phyloP scores from a whole-genome alignment of 2,113 vertebrate genomes.

The Indri indri region DNA sequence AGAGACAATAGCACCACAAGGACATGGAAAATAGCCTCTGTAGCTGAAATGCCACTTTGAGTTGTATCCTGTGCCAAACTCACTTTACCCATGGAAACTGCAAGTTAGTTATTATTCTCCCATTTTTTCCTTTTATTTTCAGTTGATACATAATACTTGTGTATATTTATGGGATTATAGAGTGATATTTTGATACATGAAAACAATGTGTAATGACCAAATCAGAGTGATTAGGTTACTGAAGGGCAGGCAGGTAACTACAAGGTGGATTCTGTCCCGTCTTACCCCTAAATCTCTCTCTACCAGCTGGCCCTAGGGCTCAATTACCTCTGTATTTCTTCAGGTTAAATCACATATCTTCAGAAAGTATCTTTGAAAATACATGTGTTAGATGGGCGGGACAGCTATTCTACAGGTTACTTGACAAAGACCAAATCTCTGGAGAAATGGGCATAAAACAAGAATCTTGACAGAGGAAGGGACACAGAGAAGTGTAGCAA shows the following conservation, averaged over 20 bases:
- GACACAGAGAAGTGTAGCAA: background rate
- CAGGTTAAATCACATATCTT: background rate
- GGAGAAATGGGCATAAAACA: background rate
- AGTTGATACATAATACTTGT: background rate
- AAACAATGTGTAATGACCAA: background rate
- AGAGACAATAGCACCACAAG: background rate
- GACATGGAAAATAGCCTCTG: background rate
- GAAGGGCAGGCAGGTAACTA: background rate
- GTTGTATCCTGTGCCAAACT: background rate
- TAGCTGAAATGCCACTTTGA: background rate
- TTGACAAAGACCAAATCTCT: background rate
- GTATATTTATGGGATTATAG: background rate
- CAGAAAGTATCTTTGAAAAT: conserved; percentile 1
- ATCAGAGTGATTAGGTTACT: background rate
- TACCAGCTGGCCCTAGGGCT: background rate
- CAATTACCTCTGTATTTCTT: background rate
- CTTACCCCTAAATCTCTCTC: background rate
- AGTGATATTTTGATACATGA: background rate
- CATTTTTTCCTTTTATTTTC: background rate
- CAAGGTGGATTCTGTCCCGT: background rate
- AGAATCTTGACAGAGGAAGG: background rate
- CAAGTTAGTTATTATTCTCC: background rate
- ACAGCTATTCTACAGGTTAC: background rate
- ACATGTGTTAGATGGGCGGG: background rate
- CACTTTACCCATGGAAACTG: background rate